Evolutionary conservation across 2,113 vertebrate genomes (phyloP).

Genomic region (Ictalurus furcatus): DNA sequence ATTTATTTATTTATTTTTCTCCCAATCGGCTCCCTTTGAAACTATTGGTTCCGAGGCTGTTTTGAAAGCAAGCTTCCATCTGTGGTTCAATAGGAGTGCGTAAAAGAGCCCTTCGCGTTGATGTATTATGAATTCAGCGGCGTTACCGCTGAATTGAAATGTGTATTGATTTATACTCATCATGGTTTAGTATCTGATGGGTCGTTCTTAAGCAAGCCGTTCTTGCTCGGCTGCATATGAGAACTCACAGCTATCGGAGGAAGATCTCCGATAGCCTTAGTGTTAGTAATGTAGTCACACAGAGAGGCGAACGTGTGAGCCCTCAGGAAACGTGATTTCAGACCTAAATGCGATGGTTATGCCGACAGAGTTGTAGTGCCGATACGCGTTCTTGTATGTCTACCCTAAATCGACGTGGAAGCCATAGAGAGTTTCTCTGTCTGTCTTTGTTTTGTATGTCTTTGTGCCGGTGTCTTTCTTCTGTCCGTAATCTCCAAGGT

Average conservation of each 20-base stretch:
- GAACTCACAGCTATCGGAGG: neutral
- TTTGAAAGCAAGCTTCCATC: neutral
- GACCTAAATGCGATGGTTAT: constrained; percentile 2
- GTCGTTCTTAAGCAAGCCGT: neutral
- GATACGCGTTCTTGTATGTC: neutral
- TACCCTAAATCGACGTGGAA: constrained; percentile 23
- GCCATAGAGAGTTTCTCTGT: constrained; percentile 34
- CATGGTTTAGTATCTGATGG: neutral
- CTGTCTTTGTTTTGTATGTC: constrained; percentile 22
- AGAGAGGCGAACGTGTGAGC: constrained; percentile 31
- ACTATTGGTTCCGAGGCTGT: neutral
- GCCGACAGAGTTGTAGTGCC: neutral
- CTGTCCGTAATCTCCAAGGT: constrained; percentile 38
- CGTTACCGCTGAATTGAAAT: neutral
- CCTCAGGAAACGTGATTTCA: constrained; percentile 42
- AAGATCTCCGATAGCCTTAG: neutral
- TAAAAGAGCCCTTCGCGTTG: constrained; percentile 8
- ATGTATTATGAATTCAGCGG: constrained; percentile 19
- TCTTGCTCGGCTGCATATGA: neutral
- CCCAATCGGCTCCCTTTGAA: neutral
- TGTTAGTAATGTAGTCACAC: constrained; percentile 26
- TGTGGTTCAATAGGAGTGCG: constrained; percentile 15
- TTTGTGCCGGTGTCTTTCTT: constrained; percentile 39
- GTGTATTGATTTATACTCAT: neutral
- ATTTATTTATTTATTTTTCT: neutral